Percentiles rank a stretch among this genome's conserved stretches.
phyloP scores from a whole-genome alignment of 2,113 vertebrate genomes.

The Excalfactoria chinensis region DNA sequence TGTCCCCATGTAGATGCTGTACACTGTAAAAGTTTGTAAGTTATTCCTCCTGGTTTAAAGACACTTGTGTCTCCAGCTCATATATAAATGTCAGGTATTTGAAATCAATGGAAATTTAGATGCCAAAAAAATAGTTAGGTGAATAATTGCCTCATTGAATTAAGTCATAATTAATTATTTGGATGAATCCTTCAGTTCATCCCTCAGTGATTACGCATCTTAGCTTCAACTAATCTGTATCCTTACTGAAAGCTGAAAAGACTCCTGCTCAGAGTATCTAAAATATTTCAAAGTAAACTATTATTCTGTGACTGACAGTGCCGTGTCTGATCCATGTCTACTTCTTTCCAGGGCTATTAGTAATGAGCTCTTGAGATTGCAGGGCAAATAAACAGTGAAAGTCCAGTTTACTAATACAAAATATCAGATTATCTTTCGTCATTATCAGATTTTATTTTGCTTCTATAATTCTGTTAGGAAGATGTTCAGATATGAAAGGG shows the following conservation, averaged over 20 bases:
- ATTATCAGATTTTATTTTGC: not conserved
- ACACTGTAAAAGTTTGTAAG: not conserved
- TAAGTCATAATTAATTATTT: not conserved
- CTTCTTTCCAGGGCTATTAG: not conserved
- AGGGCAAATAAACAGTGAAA: not conserved
- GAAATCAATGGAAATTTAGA: not conserved
- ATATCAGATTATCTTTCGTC: not conserved
- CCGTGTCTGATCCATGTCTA: not conserved
- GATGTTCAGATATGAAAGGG: not conserved
- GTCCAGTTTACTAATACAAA: not conserved
- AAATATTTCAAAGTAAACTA: not conserved
- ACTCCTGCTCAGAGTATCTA: not conserved
- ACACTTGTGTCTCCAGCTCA: not conserved
- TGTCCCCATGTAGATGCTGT: not conserved
- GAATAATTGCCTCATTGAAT: not conserved
- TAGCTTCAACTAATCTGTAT: not conserved
- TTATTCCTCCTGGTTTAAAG: not conserved
- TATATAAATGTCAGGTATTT: not conserved
- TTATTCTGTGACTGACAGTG: not conserved
- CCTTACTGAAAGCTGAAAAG: not conserved
- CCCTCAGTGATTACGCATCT: not conserved
- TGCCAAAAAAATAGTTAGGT: not conserved
- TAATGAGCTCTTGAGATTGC: not conserved
- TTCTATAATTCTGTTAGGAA: conserved; percentile 5
- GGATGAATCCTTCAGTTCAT: not conserved